Evolutionary conservation across 2,888 invertebrate species (phyloP).

Genomic region (Argyresthia albistria): DNA sequence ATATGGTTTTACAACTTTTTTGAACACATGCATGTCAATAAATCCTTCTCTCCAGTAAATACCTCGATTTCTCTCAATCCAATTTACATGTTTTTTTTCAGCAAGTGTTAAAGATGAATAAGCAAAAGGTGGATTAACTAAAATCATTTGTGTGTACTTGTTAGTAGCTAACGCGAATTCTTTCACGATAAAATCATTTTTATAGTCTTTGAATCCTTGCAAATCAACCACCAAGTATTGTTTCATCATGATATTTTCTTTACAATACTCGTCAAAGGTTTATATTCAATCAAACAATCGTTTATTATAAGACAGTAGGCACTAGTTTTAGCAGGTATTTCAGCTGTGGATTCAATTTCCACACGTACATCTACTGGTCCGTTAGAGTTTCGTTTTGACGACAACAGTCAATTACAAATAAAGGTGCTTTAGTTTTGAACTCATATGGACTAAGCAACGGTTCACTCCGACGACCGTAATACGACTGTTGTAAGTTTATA

Average conservation of each 20-base stretch:
- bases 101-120: slow-evolving; percentile 1
- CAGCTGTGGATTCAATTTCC: slow-evolving; percentile 18
- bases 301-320: slow-evolving; percentile 19
- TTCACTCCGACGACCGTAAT: slow-evolving; percentile 7
- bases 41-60: slow-evolving; percentile 4
- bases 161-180: slow-evolving; percentile 3
- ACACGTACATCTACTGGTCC: slow-evolving; percentile 19
- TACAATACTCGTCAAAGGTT: slow-evolving; percentile 15
- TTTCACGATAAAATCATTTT: slow-evolving; percentile 8
- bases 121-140: slow-evolving; percentile 5
- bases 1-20: neutral
- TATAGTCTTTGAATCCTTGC: slow-evolving; percentile 7
- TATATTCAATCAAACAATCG: slow-evolving; percentile 17
- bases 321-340: slow-evolving; percentile 16
- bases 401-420: slow-evolving; percentile 20
- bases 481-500: slow-evolving; percentile 10
- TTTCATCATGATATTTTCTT: slow-evolving; percentile 12
- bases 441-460: slow-evolving; percentile 8
- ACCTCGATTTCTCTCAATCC: slow-evolving; percentile 4
- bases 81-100: too few species aligned
- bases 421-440: slow-evolving; percentile 17
- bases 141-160: slow-evolving; percentile 1
- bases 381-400: slow-evolving; percentile 18
- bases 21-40: slow-evolving; percentile 3
- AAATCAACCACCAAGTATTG: slow-evolving; percentile 6